A percentile compares a stretch with the other conserved stretches of the same genome.
Conservation (phyloP, 2,888 invertebrate species). For the Aromia moschata region DNA sequence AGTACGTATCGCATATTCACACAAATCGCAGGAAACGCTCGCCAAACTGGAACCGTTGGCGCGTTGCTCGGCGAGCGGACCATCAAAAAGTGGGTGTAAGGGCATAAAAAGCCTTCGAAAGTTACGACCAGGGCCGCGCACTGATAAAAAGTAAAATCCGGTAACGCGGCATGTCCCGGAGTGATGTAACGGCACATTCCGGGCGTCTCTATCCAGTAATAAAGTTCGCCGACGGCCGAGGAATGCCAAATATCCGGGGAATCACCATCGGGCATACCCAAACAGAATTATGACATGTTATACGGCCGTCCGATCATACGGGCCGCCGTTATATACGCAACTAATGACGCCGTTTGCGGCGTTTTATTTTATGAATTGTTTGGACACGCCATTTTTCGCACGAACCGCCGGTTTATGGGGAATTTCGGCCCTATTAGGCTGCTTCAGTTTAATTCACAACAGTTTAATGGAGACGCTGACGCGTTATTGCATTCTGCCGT, state of each 20-base stretch:
- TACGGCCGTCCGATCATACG: slow-evolving; percentile 58
- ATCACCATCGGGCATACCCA: slow-evolving; percentile 60
- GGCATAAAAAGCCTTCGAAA: neutral
- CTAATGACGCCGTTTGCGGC: slow-evolving; percentile 58
- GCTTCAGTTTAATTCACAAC: neutral
- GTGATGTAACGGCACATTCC: slow-evolving; percentile 20
- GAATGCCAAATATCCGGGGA: slow-evolving; percentile 57
- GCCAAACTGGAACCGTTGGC: neutral
- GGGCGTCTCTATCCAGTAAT: slow-evolving; percentile 44
- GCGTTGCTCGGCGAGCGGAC: neutral
- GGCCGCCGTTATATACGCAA: slow-evolving; percentile 53
- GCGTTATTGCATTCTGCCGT: neutral
- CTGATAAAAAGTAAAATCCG: slow-evolving; percentile 23
- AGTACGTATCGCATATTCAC: no score
- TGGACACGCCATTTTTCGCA: slow-evolving; percentile 29
- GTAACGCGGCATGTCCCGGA: slow-evolving; percentile 14
- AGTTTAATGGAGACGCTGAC: neutral
- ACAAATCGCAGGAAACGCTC: neutral
- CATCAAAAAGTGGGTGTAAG: neutral
- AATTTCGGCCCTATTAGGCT: slow-evolving; percentile 11
- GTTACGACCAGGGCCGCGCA: neutral
- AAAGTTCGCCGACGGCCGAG: slow-evolving; percentile 51
- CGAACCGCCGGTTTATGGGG: slow-evolving; percentile 15
- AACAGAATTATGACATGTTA: slow-evolving; percentile 62
- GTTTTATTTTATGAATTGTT: slow-evolving; percentile 46